Conservation (phyloP, 2,797 vertebrate species). For the Neosilurus hyrtlii region DNA sequence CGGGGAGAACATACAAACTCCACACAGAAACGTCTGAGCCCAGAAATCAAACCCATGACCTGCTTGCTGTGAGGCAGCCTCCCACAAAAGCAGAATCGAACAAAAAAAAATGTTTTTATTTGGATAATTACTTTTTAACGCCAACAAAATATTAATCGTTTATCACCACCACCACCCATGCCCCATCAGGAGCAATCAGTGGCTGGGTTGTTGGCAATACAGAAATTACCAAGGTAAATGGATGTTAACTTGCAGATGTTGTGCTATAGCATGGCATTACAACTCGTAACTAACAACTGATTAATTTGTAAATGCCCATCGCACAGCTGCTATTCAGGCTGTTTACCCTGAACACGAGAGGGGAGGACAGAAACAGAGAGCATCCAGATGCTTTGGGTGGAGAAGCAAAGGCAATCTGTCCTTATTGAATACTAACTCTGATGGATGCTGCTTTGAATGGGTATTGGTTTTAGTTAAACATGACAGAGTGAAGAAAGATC, state of each 20-base stretch:
- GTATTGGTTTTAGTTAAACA: constrained; percentile 92
- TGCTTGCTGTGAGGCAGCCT: too few relatives aligned
- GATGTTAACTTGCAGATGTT: constrained; percentile 78
- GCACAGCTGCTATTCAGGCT: constrained; percentile 81
- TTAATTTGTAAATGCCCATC: constrained; percentile 80
- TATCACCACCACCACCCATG: background rate
- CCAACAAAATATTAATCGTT: background rate
- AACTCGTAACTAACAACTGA: constrained; percentile 79
- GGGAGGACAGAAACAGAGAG: constrained; percentile 66
- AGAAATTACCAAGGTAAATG: constrained; percentile 75
- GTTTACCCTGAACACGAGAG: constrained; percentile 78
- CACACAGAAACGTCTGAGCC: too few relatives aligned
- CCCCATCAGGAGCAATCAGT: constrained; percentile 64
- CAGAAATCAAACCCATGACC: too few relatives aligned
- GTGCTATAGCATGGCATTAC: constrained; percentile 66
- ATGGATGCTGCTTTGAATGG: constrained; percentile 84
- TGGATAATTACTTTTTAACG: too few relatives aligned
- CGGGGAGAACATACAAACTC: too few relatives aligned
- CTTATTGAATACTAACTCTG: constrained; percentile 81
- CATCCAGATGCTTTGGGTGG: constrained; percentile 80
- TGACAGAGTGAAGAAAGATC: constrained; percentile 86
- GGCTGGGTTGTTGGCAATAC: constrained; percentile 63
- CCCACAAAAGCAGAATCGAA: too few relatives aligned
- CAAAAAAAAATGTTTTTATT: too few relatives aligned
- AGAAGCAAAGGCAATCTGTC: constrained; percentile 77